Evolutionary conservation across 1,140 invertebrate genomes (phyloP).

Genomic region (Drosophila willistoni): DNA sequence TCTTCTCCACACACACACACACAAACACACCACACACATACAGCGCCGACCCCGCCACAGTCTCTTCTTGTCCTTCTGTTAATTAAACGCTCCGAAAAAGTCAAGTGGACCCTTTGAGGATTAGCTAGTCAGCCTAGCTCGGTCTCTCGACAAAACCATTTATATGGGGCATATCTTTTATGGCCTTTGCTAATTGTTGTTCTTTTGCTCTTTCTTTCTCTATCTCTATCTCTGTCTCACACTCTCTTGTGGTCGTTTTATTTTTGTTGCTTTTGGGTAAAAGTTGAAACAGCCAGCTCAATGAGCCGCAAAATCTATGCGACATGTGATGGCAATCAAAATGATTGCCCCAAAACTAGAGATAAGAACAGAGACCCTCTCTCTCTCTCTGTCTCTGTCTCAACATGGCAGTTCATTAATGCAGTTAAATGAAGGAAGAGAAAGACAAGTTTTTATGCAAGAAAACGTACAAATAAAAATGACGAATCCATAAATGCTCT

Average conservation of each 20-base stretch:
- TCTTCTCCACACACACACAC: neutral
- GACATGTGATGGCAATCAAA: conserved; percentile 79
- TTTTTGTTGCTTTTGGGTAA: conserved; percentile 12
- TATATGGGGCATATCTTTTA: conserved; percentile 63
- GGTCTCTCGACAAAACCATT: conserved; percentile 43
- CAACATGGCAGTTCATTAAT: conserved; percentile 59
- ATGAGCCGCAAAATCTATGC: conserved; percentile 77
- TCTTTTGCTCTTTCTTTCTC: conserved; percentile 19
- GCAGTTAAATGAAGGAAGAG: conserved; percentile 66
- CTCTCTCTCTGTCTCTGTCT: neutral
- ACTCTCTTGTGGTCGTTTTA: neutral
- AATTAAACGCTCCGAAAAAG: conserved; percentile 70
- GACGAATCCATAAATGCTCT: neutral
- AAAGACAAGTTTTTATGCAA: conserved; percentile 43
- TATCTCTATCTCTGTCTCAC: neutral
- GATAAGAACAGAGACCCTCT: conserved; percentile 5
- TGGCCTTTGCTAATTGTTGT: conserved; percentile 70
- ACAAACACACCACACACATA: neutral
- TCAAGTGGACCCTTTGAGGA: conserved; percentile 64
- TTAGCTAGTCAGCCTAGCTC: conserved; percentile 46
- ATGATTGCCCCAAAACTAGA: conserved; percentile 47
- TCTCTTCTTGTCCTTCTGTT: conserved; percentile 37
- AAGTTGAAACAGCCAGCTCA: conserved; percentile 36
- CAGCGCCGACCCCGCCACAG: no score
- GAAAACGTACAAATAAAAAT: conserved; percentile 8